These are phyloP conservation scores for Chromobotia macracanthus DNA, from an alignment of 2,797 vertebrate genomes.

Conservation along the genomic window DNA sequence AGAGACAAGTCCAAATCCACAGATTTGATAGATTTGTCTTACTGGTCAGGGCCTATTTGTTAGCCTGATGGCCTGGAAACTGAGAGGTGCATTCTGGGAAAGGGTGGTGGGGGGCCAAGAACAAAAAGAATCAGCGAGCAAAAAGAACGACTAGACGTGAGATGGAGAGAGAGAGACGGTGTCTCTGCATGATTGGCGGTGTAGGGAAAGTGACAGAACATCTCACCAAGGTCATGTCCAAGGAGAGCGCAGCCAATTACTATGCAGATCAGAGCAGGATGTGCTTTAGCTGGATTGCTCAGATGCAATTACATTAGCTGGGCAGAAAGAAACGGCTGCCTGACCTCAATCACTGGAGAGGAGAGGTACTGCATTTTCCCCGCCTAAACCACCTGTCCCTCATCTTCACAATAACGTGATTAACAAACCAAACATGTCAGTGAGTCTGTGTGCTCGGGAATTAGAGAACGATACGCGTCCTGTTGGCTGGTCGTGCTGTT, in stretches of 20 bases:
- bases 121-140: constrained; percentile 7
- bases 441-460: constrained; percentile 52
- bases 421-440: constrained; percentile 76
- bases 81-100: constrained; percentile 1
- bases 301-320: constrained; percentile 96
- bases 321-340: constrained; percentile 84
- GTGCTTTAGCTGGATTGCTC: constrained; percentile 98
- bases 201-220: constrained; percentile 88
- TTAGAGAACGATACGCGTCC: constrained; percentile 25
- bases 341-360: constrained; percentile 60
- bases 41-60: neutral
- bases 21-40: neutral
- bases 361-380: constrained; percentile 72
- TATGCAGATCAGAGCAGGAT: constrained; percentile 95
- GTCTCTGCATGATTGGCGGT: constrained; percentile 55
- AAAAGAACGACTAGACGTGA: constrained; percentile 12
- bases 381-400: constrained; percentile 79
- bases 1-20: too few relatives aligned
- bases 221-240: constrained; percentile 90
- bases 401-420: constrained; percentile 73
- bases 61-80: constrained; percentile 4
- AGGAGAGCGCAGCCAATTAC: constrained; percentile 95
- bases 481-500: constrained; percentile 30
- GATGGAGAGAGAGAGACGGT: constrained; percentile 32
- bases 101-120: neutral